These are phyloP conservation scores for Notoglanidium macrostoma DNA, from an alignment of 2,797 vertebrate genomes.

Conservation along the genomic window DNA sequence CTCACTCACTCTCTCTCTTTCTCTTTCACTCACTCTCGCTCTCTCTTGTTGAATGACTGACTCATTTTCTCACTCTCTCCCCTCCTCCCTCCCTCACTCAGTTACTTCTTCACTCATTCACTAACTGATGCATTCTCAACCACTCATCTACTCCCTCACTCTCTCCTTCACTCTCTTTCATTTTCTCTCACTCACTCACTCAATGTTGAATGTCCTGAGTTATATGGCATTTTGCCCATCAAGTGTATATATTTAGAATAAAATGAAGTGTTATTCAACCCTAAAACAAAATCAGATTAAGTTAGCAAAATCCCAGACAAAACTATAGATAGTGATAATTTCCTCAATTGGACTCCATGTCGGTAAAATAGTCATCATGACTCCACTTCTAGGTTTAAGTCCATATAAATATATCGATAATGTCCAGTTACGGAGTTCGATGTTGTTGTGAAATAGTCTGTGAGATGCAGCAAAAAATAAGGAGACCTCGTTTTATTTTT, in stretches of 20 bases:
- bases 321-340: not conserved
- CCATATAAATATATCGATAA: not conserved
- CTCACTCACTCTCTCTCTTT: not conserved
- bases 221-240: not conserved
- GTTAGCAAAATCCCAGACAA: not conserved
- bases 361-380: not conserved
- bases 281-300: not conserved
- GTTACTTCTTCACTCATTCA: too few relatives aligned
- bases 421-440: not conserved
- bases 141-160: not conserved
- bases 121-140: not conserved
- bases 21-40: not conserved
- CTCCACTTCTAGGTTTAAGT: not conserved
- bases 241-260: not conserved
- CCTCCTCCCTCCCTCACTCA: not conserved
- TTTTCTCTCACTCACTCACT: too few relatives aligned
- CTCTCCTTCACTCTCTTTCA: not conserved
- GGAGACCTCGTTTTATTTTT: not conserved
- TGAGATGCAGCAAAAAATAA: not conserved
- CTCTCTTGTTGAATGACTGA: not conserved
- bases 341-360: not conserved
- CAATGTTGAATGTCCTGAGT: not conserved
- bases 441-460: too few relatives aligned
- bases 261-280: not conserved
- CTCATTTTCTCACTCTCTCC: not conserved